A percentile compares a stretch with the other conserved stretches of the same genome.
phyloP scores from a whole-genome alignment of 2,797 vertebrate species.

The Limosa lapponica region DNA sequence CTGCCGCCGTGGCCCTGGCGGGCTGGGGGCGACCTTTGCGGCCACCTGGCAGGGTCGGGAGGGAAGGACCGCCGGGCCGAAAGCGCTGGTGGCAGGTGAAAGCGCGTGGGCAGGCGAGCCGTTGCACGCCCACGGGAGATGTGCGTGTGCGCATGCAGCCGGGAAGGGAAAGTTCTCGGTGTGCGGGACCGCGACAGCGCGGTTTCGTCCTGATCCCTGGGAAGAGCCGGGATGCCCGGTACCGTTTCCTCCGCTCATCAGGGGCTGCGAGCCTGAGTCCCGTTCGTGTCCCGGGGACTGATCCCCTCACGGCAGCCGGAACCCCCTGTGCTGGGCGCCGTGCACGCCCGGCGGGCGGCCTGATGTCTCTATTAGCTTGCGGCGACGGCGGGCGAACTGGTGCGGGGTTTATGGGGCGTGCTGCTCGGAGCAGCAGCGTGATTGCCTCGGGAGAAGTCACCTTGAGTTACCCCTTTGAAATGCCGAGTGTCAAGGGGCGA shows the following conservation, averaged over 20 bases:
- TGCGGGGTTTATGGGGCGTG: not conserved
- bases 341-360: not conserved
- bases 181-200: not conserved
- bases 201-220: not conserved
- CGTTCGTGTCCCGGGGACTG: not conserved
- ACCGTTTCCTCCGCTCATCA: not conserved
- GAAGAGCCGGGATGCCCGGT: not conserved
- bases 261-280: not conserved
- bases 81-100: too few relatives aligned
- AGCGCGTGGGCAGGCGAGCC: not conserved
- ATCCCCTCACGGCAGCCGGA: too few relatives aligned
- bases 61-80: too few relatives aligned
- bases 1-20: not conserved
- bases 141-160: not conserved
- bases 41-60: not conserved
- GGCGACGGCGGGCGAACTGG: not conserved
- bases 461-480: not conserved
- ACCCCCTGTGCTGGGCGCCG: not conserved
- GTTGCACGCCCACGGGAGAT: not conserved
- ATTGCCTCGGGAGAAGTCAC: not conserved
- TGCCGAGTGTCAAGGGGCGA: not conserved
- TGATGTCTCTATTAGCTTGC: not conserved
- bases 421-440: not conserved
- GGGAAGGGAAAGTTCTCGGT: not conserved
- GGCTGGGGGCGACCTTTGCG: too few relatives aligned